These are phyloP conservation scores for Epinotia demarniana DNA, from an alignment of 2,888 invertebrate species.

Conservation along the genomic window DNA sequence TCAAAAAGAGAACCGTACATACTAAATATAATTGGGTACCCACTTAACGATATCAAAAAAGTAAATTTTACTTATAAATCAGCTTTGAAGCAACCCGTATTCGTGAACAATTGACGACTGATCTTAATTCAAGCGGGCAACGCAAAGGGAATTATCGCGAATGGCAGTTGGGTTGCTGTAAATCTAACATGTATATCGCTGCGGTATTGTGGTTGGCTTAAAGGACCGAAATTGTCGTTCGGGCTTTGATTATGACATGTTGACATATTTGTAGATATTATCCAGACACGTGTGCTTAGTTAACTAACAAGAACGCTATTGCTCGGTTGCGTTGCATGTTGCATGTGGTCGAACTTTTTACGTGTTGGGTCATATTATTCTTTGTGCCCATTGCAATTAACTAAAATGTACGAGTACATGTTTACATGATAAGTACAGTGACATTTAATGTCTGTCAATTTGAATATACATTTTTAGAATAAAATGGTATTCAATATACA, in stretches of 20 bases:
- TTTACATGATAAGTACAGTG: too few species aligned
- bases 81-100: not conserved
- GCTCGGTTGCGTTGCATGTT: not conserved
- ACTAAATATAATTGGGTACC: not conserved
- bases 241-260: not conserved
- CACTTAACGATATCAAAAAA: not conserved
- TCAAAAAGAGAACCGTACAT: too few species aligned
- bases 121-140: not conserved
- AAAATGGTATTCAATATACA: not conserved
- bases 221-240: not conserved
- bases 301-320: not conserved
- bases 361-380: not conserved
- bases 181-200: constrained; percentile 8
- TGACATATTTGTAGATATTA: not conserved
- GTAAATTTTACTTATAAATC: not conserved
- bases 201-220: constrained; percentile 22
- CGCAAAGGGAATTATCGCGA: constrained; percentile 9
- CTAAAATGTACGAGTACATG: not conserved
- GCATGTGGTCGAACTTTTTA: not conserved
- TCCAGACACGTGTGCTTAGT: not conserved
- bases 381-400: not conserved
- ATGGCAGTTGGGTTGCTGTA: not conserved
- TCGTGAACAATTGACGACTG: not conserved
- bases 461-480: too few species aligned
- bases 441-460: too few species aligned